These are phyloP conservation scores for Meteorus colon DNA, from an alignment of 2,888 invertebrate species.

Conservation along the genomic window DNA sequence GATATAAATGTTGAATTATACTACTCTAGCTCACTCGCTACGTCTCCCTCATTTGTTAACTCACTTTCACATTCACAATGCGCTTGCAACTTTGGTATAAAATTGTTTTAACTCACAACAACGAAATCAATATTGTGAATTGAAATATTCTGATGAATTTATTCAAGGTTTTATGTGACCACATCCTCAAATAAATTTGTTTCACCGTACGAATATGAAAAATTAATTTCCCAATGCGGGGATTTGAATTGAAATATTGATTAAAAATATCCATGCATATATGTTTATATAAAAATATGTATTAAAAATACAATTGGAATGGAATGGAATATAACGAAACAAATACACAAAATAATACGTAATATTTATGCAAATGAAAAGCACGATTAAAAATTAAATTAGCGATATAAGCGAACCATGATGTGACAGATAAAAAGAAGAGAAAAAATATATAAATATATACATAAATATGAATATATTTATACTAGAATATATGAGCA, in stretches of 20 bases:
- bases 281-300: constrained; percentile 12
- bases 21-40: neutral
- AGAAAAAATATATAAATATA: neutral
- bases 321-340: constrained; percentile 32
- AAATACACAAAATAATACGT: constrained; percentile 26
- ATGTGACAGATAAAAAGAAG: constrained; percentile 17
- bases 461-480: neutral
- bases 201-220: neutral
- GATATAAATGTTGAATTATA: constrained; percentile 26
- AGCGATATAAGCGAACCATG: constrained; percentile 49
- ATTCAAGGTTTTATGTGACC: neutral
- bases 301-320: constrained; percentile 20
- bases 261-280: constrained; percentile 12
- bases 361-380: constrained; percentile 48
- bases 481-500: neutral
- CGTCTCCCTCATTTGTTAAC: neutral
- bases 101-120: constrained; percentile 13
- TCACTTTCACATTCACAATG: neutral
- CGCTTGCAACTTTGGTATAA: constrained; percentile 9
- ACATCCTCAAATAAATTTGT: constrained; percentile 3
- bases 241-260: neutral
- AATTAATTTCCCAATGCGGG: neutral
- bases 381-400: constrained; percentile 55
- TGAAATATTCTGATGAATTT: constrained; percentile 17
- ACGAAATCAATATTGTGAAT: constrained; percentile 18